Conservation (phyloP, 1,140 invertebrate genomes). For the Cotesia glomerata region DNA sequence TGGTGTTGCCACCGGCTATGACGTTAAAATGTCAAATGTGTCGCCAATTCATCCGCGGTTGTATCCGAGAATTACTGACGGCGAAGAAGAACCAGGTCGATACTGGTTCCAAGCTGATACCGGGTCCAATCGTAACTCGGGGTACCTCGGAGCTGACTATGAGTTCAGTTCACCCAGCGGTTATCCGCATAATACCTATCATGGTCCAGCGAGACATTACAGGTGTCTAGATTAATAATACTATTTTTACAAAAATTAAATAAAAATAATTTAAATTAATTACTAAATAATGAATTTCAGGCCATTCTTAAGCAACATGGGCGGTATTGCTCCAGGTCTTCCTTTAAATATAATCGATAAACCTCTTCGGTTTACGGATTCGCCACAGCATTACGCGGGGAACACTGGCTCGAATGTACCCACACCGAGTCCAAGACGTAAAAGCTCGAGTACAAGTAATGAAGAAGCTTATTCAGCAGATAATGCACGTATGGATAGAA, state of each 20-base stretch:
- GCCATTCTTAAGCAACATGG: slow-evolving; percentile 58
- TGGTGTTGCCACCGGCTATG: slow-evolving; percentile 87
- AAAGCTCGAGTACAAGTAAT: slow-evolving; percentile 71
- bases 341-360: slow-evolving; percentile 59
- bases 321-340: slow-evolving; percentile 54
- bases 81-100: slow-evolving; percentile 49
- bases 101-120: slow-evolving; percentile 56
- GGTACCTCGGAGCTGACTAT: slow-evolving; percentile 63
- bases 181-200: slow-evolving; percentile 89
- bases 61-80: slow-evolving; percentile 62
- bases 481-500: slow-evolving; percentile 49
- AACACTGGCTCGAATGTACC: slow-evolving; percentile 63
- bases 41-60: slow-evolving; percentile 82
- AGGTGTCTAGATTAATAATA: slow-evolving; percentile 61
- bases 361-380: slow-evolving; percentile 78
- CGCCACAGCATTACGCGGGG: slow-evolving; percentile 71
- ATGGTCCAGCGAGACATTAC: slow-evolving; percentile 81
- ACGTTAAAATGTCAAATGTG: slow-evolving; percentile 86
- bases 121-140: slow-evolving; percentile 55
- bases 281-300: slow-evolving; percentile 39
- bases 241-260: slow-evolving; percentile 3
- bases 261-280: slow-evolving; percentile 1
- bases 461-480: slow-evolving; percentile 63
- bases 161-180: slow-evolving; percentile 68
- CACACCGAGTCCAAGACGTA: slow-evolving; percentile 74